Conservation (phyloP, 2,113 vertebrate species). For the Coregonus clupeaformis region DNA sequence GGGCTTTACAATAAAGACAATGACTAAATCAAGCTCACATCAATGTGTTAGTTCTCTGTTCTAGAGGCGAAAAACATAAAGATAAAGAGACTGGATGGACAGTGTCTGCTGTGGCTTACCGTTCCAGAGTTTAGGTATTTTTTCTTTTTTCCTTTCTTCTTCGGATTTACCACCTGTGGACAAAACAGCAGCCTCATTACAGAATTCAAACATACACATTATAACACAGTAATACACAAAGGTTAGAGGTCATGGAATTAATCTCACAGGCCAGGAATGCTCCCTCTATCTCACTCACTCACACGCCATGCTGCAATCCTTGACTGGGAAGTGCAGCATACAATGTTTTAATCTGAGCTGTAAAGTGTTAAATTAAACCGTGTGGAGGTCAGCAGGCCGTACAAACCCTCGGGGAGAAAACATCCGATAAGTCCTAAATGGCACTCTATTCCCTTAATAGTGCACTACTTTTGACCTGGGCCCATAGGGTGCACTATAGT, state of each 20-base stretch:
- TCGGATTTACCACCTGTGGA: constrained; percentile 92
- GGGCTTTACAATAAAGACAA: too few relatives aligned
- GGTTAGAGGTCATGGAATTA: too few relatives aligned
- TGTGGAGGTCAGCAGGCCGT: constrained; percentile 47
- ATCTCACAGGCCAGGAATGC: too few relatives aligned
- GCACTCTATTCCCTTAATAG: constrained; percentile 10
- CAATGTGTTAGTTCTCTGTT: too few relatives aligned
- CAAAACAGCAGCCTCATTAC: constrained; percentile 4
- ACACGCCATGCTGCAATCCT: neutral
- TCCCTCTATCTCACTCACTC: neutral
- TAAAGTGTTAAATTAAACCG: constrained; percentile 46
- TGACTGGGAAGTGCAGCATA: neutral
- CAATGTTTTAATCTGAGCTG: constrained; percentile 37
- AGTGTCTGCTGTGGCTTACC: constrained; percentile 56
- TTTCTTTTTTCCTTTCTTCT: constrained; percentile 98
- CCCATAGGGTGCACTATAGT: too few relatives aligned
- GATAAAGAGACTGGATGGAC: too few relatives aligned
- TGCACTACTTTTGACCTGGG: too few relatives aligned
- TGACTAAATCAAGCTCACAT: neutral
- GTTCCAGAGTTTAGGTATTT: constrained; percentile 98
- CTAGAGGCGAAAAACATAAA: too few relatives aligned
- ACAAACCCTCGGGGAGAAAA: constrained; percentile 31
- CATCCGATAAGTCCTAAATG: constrained; percentile 12
- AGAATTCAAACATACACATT: neutral
- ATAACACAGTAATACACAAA: neutral